These are phyloP conservation scores for Microtus montanus DNA, from an alignment of 2,113 vertebrate species.

Conservation along the genomic window DNA sequence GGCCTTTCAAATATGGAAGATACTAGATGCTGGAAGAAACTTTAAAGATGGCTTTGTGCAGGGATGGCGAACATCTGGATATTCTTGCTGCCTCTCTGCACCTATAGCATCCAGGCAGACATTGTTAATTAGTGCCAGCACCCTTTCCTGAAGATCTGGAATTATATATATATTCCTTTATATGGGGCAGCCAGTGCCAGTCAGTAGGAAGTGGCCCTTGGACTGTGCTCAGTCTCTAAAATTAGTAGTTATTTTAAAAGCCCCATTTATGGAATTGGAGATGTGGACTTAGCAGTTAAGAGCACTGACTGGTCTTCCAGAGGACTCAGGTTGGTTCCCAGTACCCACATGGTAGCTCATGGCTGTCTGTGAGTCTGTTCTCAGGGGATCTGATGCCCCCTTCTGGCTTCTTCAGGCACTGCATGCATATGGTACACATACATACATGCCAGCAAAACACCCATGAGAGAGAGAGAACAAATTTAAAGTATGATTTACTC, in stretches of 20 bases:
- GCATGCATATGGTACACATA: not conserved
- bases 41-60: not conserved
- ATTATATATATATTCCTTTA: not conserved
- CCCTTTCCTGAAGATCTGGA: not conserved
- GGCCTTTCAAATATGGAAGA: not conserved
- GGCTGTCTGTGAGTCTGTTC: not conserved
- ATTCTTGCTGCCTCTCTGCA: not conserved
- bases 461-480: not conserved
- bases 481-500: not conserved
- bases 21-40: not conserved
- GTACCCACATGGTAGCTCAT: not conserved
- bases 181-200: not conserved
- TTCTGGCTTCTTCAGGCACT: not conserved
- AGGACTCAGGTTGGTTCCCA: not conserved
- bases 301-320: not conserved
- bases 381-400: not conserved
- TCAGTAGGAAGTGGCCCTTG: not conserved
- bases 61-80: not conserved
- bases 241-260: not conserved
- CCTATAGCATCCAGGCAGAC: not conserved
- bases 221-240: not conserved
- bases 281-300: not conserved
- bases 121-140: conserved; percentile 17
- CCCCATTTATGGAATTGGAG: not conserved
- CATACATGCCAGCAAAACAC: not conserved